Percentiles rank a stretch among this genome's conserved stretches.
Evolutionary conservation across 1,140 invertebrate species (phyloP).

Genomic region (Drosophila funebris): DNA sequence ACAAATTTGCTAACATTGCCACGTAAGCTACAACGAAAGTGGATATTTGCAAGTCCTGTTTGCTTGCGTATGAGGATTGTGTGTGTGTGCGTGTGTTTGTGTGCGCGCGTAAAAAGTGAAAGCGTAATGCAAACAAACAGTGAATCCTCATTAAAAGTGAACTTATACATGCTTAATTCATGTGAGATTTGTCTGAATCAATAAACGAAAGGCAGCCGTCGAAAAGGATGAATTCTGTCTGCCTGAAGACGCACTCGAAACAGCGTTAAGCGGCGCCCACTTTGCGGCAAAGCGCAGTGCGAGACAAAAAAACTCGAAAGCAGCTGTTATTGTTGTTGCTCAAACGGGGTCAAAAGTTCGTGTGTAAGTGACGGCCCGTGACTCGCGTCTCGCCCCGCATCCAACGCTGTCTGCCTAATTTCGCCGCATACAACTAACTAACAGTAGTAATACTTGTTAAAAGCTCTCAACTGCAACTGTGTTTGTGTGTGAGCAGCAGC

Average conservation of each 20-base stretch:
- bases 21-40: too few species aligned
- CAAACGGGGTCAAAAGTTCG: constrained; percentile 79
- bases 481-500: constrained; percentile 7
- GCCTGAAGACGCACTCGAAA: constrained; percentile 17
- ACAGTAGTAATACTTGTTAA: constrained; percentile 46
- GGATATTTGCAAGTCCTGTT: too few species aligned
- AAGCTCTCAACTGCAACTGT: constrained; percentile 63
- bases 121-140: constrained; percentile 35
- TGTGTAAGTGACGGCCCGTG: constrained; percentile 48
- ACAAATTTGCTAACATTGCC: background rate
- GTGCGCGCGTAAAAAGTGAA: constrained; percentile 32
- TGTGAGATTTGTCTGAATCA: constrained; percentile 38
- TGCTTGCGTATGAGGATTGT: too few species aligned
- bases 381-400: background rate
- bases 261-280: constrained; percentile 26
- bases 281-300: too few species aligned
- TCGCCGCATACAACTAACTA: constrained; percentile 59
- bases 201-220: constrained; percentile 37
- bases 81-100: constrained; percentile 6
- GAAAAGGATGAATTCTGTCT: constrained; percentile 32
- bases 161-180: constrained; percentile 9
- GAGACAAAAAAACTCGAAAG: constrained; percentile 40
- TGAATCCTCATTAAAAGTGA: background rate
- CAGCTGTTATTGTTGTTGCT: constrained; percentile 62
- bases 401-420: constrained; percentile 53